Conservation (phyloP, 2,888 invertebrate genomes). For the Eupsilia transversa region DNA sequence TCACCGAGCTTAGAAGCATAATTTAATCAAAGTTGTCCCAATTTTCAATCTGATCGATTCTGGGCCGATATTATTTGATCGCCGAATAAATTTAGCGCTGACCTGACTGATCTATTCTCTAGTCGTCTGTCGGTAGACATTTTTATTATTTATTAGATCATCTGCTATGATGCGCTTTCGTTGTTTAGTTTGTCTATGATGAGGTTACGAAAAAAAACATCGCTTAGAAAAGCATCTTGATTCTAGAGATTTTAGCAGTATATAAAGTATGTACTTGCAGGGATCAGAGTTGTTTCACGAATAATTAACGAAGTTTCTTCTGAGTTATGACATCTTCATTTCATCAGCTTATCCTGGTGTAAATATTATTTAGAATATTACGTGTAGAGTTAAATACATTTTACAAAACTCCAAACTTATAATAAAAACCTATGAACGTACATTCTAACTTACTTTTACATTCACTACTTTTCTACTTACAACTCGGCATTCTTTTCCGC, state of each 20-base stretch:
- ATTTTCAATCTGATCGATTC: constrained; percentile 29
- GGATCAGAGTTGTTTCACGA: not conserved
- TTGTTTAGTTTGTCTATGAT: not conserved
- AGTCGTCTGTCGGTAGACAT: too few species aligned
- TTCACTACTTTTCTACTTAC: constrained; percentile 11
- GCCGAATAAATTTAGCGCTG: constrained; percentile 48
- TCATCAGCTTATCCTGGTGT: too few species aligned
- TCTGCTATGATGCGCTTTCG: not conserved
- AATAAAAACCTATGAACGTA: not conserved
- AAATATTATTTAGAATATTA: not conserved
- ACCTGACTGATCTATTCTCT: constrained; percentile 31
- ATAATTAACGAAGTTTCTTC: not conserved
- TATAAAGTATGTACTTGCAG: not conserved
- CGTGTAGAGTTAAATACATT: not conserved
- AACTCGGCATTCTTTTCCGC: constrained; percentile 1
- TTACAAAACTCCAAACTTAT: not conserved
- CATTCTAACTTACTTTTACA: not conserved
- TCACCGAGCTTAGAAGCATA: constrained; percentile 11
- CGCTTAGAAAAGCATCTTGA: not conserved
- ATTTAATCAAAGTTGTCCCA: constrained; percentile 43
- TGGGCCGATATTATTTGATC: constrained; percentile 54
- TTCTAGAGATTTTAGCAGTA: not conserved
- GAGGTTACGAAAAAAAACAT: not conserved
- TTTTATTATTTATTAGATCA: constrained; percentile 17
- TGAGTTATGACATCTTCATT: not conserved